These are phyloP conservation scores for Trissoscelio sp. DNA, from an alignment of 2,888 invertebrate genomes.

Conservation along the genomic window DNA sequence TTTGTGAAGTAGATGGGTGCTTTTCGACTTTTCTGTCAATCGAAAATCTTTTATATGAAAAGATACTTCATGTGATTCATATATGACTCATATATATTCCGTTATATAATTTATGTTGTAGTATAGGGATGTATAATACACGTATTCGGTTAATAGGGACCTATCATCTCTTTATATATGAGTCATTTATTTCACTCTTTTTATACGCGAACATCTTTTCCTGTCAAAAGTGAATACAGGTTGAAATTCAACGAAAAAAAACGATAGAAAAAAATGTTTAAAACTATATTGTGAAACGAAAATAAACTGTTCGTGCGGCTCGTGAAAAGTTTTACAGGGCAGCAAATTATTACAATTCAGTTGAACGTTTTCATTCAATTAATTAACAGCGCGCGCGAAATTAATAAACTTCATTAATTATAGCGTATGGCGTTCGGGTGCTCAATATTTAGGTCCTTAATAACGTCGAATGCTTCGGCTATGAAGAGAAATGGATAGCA, in stretches of 20 bases:
- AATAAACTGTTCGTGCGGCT: neutral
- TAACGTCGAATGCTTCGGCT: slow-evolving; percentile 15
- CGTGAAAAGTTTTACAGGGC: neutral
- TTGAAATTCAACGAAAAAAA: slow-evolving; percentile 3
- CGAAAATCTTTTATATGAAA: too few species aligned
- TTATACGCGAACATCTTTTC: slow-evolving; percentile 15
- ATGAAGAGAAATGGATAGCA: slow-evolving; percentile 31
- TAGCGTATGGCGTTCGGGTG: neutral
- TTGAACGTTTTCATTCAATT: slow-evolving; percentile 12
- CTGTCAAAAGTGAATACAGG: slow-evolving; percentile 26
- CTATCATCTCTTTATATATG: slow-evolving; percentile 33
- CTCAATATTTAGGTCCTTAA: slow-evolving; percentile 28
- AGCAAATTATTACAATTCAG: neutral
- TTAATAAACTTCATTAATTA: slow-evolving; percentile 39
- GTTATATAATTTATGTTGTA: slow-evolving; percentile 37
- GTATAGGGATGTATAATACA: slow-evolving; percentile 13
- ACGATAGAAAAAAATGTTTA: slow-evolving; percentile 15
- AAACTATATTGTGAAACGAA: neutral
- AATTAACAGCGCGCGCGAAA: slow-evolving; percentile 1
- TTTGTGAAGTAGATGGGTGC: neutral
- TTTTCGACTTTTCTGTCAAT: slow-evolving; percentile 25
- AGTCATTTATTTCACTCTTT: slow-evolving; percentile 45
- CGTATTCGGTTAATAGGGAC: slow-evolving; percentile 13
- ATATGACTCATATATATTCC: slow-evolving; percentile 45
- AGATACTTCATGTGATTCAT: slow-evolving; percentile 29